A percentile compares a stretch with the other conserved stretches of the same genome.
These are phyloP conservation scores for Cettia cetti DNA, from an alignment of 2,113 vertebrate species.

Conservation along the genomic window DNA sequence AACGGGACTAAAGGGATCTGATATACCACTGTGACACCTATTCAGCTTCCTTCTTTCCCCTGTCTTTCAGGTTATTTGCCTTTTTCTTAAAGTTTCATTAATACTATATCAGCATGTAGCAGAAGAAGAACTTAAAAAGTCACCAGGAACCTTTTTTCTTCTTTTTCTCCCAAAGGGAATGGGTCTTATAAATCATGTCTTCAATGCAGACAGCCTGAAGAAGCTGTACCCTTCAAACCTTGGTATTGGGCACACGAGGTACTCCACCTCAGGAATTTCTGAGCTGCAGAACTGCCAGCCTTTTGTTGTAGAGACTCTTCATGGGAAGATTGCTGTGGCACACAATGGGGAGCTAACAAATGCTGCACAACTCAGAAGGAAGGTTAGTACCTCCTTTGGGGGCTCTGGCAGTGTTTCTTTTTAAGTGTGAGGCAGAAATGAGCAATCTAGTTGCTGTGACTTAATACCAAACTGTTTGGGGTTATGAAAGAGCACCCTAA, in stretches of 20 bases:
- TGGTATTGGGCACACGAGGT: constrained; percentile 94
- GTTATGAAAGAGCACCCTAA: neutral
- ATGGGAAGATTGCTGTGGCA: constrained; percentile 94
- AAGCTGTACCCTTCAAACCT: constrained; percentile 91
- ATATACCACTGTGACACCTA: neutral
- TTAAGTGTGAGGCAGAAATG: neutral
- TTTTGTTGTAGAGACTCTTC: constrained; percentile 96
- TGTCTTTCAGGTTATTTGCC: neutral
- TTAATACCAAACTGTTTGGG: neutral
- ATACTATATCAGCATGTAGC: neutral
- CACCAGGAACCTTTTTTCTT: neutral
- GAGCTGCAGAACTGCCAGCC: constrained; percentile 98
- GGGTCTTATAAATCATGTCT: constrained; percentile 91
- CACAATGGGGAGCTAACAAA: constrained; percentile 97
- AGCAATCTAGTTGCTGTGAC: neutral
- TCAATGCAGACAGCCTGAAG: constrained; percentile 87
- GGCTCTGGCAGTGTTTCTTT: neutral
- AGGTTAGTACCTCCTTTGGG: constrained; percentile 68
- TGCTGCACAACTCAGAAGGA: constrained; percentile 82
- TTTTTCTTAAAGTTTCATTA: neutral
- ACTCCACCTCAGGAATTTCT: constrained; percentile 92
- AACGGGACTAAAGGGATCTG: neutral
- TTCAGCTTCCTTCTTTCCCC: neutral
- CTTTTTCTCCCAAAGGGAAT: constrained; percentile 81
- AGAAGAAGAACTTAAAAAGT: neutral